Conservation (phyloP, 2,113 vertebrate genomes). For the Oreochromis tanganicae region DNA sequence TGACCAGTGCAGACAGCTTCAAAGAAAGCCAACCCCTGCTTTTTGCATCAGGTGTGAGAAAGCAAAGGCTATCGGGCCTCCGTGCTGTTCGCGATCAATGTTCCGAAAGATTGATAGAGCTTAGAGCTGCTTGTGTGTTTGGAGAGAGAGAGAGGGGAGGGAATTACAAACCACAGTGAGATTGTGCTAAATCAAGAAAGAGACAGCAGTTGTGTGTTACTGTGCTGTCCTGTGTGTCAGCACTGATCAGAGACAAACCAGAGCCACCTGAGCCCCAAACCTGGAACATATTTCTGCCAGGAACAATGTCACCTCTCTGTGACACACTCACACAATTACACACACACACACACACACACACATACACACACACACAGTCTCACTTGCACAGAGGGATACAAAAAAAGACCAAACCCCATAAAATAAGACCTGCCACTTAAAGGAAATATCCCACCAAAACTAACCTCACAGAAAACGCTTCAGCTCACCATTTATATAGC, state of each 20-base stretch:
- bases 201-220: constrained; percentile 20
- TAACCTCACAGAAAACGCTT: background rate
- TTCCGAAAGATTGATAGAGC: constrained; percentile 25
- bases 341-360: background rate
- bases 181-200: constrained; percentile 37
- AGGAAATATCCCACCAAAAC: background rate
- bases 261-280: constrained; percentile 55
- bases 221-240: constrained; percentile 21
- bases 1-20: background rate
- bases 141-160: background rate
- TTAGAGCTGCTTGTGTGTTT: background rate
- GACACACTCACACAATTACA: background rate
- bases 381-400: background rate
- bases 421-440: background rate
- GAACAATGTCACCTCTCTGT: constrained; percentile 23
- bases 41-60: constrained; percentile 24
- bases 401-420: background rate
- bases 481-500: background rate
- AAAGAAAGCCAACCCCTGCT: background rate
- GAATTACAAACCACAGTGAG: constrained; percentile 15
- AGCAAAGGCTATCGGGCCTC: constrained; percentile 4
- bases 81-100: background rate
- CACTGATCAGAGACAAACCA: constrained; percentile 45
- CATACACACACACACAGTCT: background rate
- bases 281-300: constrained; percentile 44